These are phyloP conservation scores for Sebastes itinus DNA, from an alignment of 2,797 vertebrate species.

Conservation along the genomic window DNA sequence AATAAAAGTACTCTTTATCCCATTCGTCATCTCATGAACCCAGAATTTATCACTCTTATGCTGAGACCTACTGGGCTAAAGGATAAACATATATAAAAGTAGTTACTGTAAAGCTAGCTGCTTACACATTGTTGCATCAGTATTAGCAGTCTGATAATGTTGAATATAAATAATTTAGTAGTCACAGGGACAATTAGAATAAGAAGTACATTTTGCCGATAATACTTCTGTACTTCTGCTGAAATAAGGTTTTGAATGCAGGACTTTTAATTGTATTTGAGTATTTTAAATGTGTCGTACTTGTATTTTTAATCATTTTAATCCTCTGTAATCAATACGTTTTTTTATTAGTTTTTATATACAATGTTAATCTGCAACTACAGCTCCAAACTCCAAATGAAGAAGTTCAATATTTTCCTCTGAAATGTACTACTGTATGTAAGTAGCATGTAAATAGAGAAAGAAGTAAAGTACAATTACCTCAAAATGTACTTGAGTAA, in stretches of 20 bases:
- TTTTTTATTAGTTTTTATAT: not conserved
- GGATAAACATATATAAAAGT: not conserved
- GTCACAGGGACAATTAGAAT: not conserved
- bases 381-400: not conserved
- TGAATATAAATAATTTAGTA: not conserved
- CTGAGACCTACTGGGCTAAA: too few species aligned
- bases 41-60: fast-evolving
- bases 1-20: not conserved
- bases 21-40: too few species aligned
- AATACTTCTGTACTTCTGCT: not conserved
- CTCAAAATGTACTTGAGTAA: not conserved
- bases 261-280: not conserved
- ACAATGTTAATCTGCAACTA: not conserved
- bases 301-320: not conserved
- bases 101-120: not conserved
- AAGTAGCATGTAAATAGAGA: not conserved
- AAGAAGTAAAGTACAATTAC: not conserved
- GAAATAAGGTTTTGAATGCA: not conserved
- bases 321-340: fast-evolving
- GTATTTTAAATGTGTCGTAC: not conserved
- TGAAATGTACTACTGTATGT: not conserved
- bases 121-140: not conserved
- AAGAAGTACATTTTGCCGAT: not conserved
- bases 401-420: not conserved
- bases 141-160: not conserved